phyloP scores from a whole-genome alignment of 2,888 invertebrate species.

The Helicoverpa assulta region DNA sequence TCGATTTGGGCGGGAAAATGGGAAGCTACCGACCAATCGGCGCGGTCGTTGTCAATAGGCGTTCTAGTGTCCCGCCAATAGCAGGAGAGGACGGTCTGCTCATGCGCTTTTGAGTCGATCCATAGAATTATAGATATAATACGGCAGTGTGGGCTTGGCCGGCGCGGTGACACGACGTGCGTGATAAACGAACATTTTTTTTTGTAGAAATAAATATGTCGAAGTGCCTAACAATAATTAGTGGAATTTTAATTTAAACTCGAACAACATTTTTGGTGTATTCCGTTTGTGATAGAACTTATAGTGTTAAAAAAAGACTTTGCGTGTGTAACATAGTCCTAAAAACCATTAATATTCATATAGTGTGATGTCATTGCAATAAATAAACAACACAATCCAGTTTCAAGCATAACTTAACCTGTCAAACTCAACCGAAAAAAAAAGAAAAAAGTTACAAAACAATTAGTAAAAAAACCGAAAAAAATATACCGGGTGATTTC shows the following conservation, averaged over 20 bases:
- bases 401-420: conserved; percentile 27
- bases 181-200: conserved; percentile 71
- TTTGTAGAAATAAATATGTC: conserved; percentile 75
- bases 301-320: conserved; percentile 59
- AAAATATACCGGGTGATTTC: conserved; percentile 14
- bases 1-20: conserved; percentile 85
- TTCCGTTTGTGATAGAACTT: conserved; percentile 71
- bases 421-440: conserved; percentile 15
- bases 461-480: background rate
- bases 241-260: conserved; percentile 54
- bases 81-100: conserved; percentile 72
- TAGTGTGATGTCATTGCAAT: conserved; percentile 65
- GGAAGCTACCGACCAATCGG: conserved; percentile 77
- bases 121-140: conserved; percentile 87
- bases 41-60: conserved; percentile 77
- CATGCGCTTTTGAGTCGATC: conserved; percentile 88
- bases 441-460: background rate
- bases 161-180: conserved; percentile 79
- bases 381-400: conserved; percentile 54
- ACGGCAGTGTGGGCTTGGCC: conserved; percentile 89
- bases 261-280: conserved; percentile 71
- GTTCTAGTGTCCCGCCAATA: conserved; percentile 81
- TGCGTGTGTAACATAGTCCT: conserved; percentile 44
- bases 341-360: conserved; percentile 39
- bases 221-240: conserved; percentile 81